Evolutionary conservation across 2,113 vertebrate genomes (phyloP), one percentile per base, ranked within the genome.

Genomic region (Synchiropus splendidus): DNA sequence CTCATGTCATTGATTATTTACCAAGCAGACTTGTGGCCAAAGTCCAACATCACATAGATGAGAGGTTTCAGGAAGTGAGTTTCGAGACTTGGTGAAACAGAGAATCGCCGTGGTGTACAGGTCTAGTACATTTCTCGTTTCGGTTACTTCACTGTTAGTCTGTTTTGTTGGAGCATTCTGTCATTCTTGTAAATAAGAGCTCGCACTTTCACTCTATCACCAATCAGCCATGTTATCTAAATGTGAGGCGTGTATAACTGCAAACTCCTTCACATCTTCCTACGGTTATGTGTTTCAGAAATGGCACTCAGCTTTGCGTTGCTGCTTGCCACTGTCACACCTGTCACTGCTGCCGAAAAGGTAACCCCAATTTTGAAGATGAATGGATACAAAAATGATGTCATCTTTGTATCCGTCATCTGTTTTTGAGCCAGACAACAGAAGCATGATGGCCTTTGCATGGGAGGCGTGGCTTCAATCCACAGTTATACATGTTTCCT

Each of bases 241-340:
- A 16, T 33, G 16, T 37, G 12, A 3, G 11, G n/a, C 18, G 6
- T 27, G 9, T 12, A 39, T 27, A 9, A 41, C 15, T 1, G n/a
- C n/a, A n/a, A 16, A 11, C 6, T 9, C 15, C 15, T 11, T 17
- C 13, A 16, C 15, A 3, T 11, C 12, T 16, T 9, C 12, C 6
- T 16, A 11, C 12, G 36, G 13, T 12, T 5, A 16, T 38, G 12
- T 34, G 30, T 72, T 37, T 51, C 83, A 86, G 42, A 84, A 79
- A 42, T 94, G 93, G 89, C 87, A 17, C n/a, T 16, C 30, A 36
- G 16, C 11, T 36, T 39, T 46, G 36, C 57, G 51, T 17, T 57
- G 38, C 31, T 78, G 36, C 40, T 30, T 10, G 47, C 18, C 9
- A 21, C 30, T 39, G 44, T 72, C 21, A 51, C 59, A 18, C 43